Evolutionary conservation across 2,888 invertebrate genomes (phyloP).

Genomic region (Lasioglossum leucozonium): DNA sequence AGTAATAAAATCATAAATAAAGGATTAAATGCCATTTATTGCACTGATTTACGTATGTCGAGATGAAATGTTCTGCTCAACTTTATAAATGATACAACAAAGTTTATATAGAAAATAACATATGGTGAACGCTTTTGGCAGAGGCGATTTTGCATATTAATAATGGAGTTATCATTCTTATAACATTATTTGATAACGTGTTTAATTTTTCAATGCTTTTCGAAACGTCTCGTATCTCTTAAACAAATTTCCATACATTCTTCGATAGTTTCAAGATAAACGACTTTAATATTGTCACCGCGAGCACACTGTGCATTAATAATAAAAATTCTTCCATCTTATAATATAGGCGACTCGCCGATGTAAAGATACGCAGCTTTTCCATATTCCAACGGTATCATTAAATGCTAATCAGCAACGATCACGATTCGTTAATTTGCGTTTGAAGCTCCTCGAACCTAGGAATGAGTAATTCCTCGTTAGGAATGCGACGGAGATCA

Average conservation of each 20-base stretch:
- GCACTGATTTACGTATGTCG: background rate
- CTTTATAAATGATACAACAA: background rate
- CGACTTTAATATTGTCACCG: background rate
- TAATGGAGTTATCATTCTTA: too few species aligned
- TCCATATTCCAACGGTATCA: background rate
- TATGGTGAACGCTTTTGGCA: too few species aligned
- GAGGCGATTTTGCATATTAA: too few species aligned
- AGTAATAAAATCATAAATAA: background rate
- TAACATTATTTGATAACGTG: too few species aligned
- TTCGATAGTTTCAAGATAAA: background rate
- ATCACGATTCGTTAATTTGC: background rate
- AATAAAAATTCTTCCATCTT: background rate
- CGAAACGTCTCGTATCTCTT: too few species aligned
- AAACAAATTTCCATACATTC: too few species aligned
- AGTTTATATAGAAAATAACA: background rate
- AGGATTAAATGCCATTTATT: background rate
- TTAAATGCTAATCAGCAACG: background rate
- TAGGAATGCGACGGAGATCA: background rate
- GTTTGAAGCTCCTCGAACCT: too few species aligned
- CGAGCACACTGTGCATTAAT: background rate
- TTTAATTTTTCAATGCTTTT: too few species aligned
- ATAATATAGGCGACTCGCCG: background rate
- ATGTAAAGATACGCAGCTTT: background rate
- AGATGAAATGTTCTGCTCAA: background rate
- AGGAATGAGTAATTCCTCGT: background rate